phyloP scores from a whole-genome alignment of 2,797 vertebrate species.

The Neosilurus mollespiculum region DNA sequence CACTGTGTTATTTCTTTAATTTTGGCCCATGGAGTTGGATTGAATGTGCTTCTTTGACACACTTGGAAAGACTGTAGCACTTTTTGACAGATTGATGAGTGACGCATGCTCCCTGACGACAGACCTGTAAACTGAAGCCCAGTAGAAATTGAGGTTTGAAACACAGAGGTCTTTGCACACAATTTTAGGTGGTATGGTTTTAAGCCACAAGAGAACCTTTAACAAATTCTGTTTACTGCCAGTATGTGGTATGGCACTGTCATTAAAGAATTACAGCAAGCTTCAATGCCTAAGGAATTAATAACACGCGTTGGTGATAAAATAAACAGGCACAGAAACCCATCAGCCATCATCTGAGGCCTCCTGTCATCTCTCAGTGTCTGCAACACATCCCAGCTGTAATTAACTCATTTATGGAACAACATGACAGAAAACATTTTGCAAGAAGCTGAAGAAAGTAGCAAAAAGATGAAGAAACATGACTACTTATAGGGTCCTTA shows the following conservation, averaged over 20 bases:
- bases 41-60: slow-evolving; percentile 42
- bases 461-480: slow-evolving; percentile 59
- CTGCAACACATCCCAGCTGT: slow-evolving; percentile 60
- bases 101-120: slow-evolving; percentile 21
- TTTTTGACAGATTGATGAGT: slow-evolving; percentile 42
- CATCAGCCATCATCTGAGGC: slow-evolving; percentile 68
- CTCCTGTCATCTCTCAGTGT: slow-evolving; percentile 63
- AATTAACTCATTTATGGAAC: slow-evolving; percentile 72
- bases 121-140: slow-evolving; percentile 33
- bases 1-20: slow-evolving; percentile 33
- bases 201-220: slow-evolving; percentile 50
- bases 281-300: slow-evolving; percentile 62
- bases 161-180: slow-evolving; percentile 27
- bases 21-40: slow-evolving; percentile 28
- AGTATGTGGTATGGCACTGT: slow-evolving; percentile 58
- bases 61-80: slow-evolving; percentile 26
- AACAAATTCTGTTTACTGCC: slow-evolving; percentile 51
- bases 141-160: slow-evolving; percentile 28
- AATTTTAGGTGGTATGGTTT: slow-evolving; percentile 51
- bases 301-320: slow-evolving; percentile 65
- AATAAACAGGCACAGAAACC: slow-evolving; percentile 70
- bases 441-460: slow-evolving; percentile 55
- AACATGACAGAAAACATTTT: slow-evolving; percentile 60
- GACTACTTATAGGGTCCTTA: slow-evolving; percentile 38
- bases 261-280: slow-evolving; percentile 60